phyloP scores from a whole-genome alignment of 2,888 invertebrate genomes.

The Polymixis lichenea region DNA sequence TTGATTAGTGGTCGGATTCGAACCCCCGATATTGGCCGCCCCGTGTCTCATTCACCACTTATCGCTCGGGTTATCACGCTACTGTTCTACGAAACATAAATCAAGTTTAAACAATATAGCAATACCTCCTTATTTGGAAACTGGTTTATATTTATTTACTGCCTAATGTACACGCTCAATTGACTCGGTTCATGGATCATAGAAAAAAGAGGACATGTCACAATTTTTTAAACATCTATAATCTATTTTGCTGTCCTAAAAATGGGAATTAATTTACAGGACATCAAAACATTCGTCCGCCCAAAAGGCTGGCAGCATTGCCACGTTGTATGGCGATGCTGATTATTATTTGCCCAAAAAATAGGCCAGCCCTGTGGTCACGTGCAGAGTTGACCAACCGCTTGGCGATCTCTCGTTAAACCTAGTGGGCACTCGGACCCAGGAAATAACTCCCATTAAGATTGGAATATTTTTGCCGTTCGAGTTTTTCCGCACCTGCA shows the following conservation, averaged over 20 bases:
- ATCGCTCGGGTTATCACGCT: slow-evolving; percentile 41
- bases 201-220: slow-evolving; percentile 14
- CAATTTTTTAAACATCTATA: not conserved
- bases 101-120: slow-evolving; percentile 37
- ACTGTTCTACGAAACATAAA: slow-evolving; percentile 46
- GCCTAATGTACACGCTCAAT: slow-evolving; percentile 14
- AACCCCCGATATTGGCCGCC: slow-evolving; percentile 27
- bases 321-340: too few species aligned
- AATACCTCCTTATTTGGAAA: slow-evolving; percentile 48
- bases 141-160: slow-evolving; percentile 39
- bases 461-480: too few species aligned
- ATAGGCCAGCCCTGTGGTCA: too few species aligned
- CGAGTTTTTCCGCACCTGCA: too few species aligned
- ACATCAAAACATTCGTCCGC: too few species aligned
- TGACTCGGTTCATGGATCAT: slow-evolving; percentile 1
- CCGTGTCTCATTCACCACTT: slow-evolving; percentile 24
- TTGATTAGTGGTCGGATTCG: slow-evolving; percentile 32
- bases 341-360: too few species aligned
- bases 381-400: too few species aligned
- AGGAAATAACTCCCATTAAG: too few species aligned
- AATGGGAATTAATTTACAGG: too few species aligned
- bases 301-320: too few species aligned
- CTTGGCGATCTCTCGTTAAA: too few species aligned
- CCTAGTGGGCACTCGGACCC: too few species aligned
- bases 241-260: not conserved